These are phyloP conservation scores for Amphiura filiformis DNA, from an alignment of 35 echinoderm and acorn worm genomes.

Conservation along the genomic window DNA sequence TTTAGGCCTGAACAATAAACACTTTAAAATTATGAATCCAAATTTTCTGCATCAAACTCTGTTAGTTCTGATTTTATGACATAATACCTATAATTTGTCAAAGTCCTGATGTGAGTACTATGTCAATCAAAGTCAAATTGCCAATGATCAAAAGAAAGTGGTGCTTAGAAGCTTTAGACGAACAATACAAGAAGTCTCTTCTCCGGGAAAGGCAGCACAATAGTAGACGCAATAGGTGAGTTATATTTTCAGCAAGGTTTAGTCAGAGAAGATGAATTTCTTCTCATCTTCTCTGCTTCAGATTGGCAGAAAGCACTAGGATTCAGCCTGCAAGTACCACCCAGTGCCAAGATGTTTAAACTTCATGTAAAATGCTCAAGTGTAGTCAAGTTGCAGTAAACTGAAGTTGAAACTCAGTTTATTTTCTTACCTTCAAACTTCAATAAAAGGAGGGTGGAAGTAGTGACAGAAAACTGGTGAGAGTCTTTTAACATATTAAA, in stretches of 20 bases:
- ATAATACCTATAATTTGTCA: too few species aligned
- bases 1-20: too few species aligned
- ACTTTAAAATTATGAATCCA: too few species aligned
- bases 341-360: not conserved
- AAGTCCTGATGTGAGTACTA: not conserved
- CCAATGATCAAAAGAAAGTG: slow-evolving; percentile 48
- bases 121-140: slow-evolving; percentile 13
- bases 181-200: slow-evolving; percentile 42
- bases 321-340: not conserved
- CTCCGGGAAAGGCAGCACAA: slow-evolving; percentile 17
- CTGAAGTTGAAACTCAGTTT: not conserved
- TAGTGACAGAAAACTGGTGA: too few species aligned
- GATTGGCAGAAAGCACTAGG: not conserved
- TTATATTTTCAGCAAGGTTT: not conserved
- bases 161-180: slow-evolving; percentile 49
- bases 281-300: not conserved
- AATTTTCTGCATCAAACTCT: too few species aligned
- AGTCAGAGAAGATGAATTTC: too few species aligned
- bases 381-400: not conserved
- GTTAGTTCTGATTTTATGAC: too few species aligned
- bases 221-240: slow-evolving; percentile 38
- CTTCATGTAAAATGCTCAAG: not conserved
- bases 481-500: too few species aligned
- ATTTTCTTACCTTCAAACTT: too few species aligned
- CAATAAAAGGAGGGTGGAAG: too few species aligned